Evolutionary conservation across 1,140 invertebrate genomes (phyloP).

Genomic region (Drosophila mayri): DNA sequence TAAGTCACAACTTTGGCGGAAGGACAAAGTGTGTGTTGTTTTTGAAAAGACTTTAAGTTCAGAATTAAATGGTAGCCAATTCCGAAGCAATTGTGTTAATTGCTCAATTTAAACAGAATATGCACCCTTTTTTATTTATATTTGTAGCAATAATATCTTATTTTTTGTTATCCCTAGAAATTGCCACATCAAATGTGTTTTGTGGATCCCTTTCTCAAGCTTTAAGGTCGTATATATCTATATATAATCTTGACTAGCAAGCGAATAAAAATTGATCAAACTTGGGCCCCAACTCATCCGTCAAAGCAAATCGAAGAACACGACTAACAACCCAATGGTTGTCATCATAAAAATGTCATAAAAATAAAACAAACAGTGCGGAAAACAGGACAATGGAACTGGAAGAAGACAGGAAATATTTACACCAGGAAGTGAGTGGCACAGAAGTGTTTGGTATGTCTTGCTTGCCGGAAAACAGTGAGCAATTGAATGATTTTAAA

Average conservation of each 20-base stretch:
- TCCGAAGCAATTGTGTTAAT: background rate
- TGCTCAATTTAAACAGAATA: background rate
- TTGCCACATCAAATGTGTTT: background rate
- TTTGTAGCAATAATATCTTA: too few species aligned
- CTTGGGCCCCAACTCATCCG: constrained; percentile 57
- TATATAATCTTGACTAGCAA: constrained; percentile 19
- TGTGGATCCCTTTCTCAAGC: background rate
- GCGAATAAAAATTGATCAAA: constrained; percentile 73
- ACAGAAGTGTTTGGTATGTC: constrained; percentile 7
- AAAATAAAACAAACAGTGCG: constrained; percentile 40
- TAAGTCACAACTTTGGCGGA: constrained; percentile 3
- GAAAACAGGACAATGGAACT: background rate
- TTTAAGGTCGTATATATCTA: constrained; percentile 22
- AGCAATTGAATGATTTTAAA: too few species aligned
- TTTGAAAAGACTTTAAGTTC: background rate
- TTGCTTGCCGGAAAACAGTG: background rate
- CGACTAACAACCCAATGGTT: constrained; percentile 52
- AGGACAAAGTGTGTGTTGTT: constrained; percentile 7
- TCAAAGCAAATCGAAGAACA: constrained; percentile 33
- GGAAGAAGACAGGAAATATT: background rate
- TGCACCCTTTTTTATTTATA: too few species aligned
- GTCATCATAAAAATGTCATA: constrained; percentile 66
- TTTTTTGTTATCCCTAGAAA: background rate
- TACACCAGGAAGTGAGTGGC: background rate
- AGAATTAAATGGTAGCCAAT: background rate